These are phyloP conservation scores for Epinotia ramella DNA, from an alignment of 2,888 invertebrate genomes.

Conservation along the genomic window DNA sequence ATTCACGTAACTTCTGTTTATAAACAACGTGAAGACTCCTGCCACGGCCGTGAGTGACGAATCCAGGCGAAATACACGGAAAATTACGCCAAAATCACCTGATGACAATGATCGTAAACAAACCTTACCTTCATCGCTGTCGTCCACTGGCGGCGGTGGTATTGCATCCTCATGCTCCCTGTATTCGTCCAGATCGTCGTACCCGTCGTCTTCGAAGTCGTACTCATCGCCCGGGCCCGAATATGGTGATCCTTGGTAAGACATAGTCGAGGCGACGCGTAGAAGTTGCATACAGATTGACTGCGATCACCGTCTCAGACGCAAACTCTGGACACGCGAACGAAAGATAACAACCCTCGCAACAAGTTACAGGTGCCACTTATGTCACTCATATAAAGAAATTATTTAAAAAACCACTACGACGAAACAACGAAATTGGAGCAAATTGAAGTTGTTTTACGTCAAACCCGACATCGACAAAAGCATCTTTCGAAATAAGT, in stretches of 20 bases:
- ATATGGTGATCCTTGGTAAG: slow-evolving; percentile 88
- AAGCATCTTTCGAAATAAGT: slow-evolving; percentile 68
- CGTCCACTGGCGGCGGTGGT: slow-evolving; percentile 85
- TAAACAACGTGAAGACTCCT: slow-evolving; percentile 51
- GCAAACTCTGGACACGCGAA: slow-evolving; percentile 67
- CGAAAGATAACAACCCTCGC: slow-evolving; percentile 59
- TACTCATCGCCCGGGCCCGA: slow-evolving; percentile 89
- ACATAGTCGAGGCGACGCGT: slow-evolving; percentile 86
- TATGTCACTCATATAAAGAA: slow-evolving; percentile 77
- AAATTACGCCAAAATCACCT: slow-evolving; percentile 66
- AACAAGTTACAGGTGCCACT: slow-evolving; percentile 64
- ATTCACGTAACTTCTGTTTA: slow-evolving; percentile 70
- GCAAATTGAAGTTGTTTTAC: slow-evolving; percentile 77
- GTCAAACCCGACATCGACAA: slow-evolving; percentile 72
- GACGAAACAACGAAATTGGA: slow-evolving; percentile 70
- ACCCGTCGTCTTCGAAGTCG: slow-evolving; percentile 90
- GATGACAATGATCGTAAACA: slow-evolving; percentile 72
- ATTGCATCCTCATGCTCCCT: slow-evolving; percentile 86
- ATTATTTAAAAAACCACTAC: slow-evolving; percentile 64
- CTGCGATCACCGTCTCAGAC: slow-evolving; percentile 74
- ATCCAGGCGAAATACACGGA: slow-evolving; percentile 54
- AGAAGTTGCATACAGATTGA: slow-evolving; percentile 84
- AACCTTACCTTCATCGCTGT: slow-evolving; percentile 84
- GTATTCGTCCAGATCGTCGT: slow-evolving; percentile 89
- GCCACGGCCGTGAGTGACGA: slow-evolving; percentile 51